phyloP scores from a whole-genome alignment of 2,888 invertebrate species.

The Cheilosia soror region DNA sequence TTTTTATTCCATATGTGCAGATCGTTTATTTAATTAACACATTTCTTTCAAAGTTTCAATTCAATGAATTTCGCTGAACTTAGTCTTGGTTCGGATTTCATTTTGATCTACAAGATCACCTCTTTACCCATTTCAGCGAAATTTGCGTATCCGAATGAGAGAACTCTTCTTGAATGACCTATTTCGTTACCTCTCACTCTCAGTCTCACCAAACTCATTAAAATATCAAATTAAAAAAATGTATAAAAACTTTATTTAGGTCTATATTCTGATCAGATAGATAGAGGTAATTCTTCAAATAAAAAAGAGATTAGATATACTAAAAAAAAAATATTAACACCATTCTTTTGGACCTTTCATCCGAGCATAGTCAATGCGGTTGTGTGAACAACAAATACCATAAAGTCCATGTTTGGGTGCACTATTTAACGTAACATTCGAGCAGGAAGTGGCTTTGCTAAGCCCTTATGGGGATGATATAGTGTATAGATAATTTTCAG shows the following conservation, averaged over 20 bases:
- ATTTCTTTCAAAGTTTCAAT: neutral
- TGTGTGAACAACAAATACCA: slow-evolving; percentile 42
- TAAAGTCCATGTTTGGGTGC: slow-evolving; percentile 51
- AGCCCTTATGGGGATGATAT: slow-evolving; percentile 38
- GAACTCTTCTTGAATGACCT: slow-evolving; percentile 8
- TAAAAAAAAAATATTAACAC: slow-evolving; percentile 25
- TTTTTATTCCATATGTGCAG: slow-evolving; percentile 4
- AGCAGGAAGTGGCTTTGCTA: slow-evolving; percentile 70
- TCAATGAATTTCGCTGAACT: neutral
- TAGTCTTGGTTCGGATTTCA: slow-evolving; percentile 1
- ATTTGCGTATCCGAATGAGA: slow-evolving; percentile 11
- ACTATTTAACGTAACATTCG: slow-evolving; percentile 49
- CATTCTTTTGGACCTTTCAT: slow-evolving; percentile 45
- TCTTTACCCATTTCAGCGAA: neutral
- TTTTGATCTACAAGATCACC: neutral
- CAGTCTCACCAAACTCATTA: slow-evolving; percentile 33
- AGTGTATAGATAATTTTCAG: neutral
- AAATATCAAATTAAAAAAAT: slow-evolving; percentile 33
- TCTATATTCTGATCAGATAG: slow-evolving; percentile 6
- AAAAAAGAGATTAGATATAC: slow-evolving; percentile 2
- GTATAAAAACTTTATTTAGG: neutral
- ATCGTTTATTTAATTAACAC: slow-evolving; percentile 41
- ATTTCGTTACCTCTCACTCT: slow-evolving; percentile 13
- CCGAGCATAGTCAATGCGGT: slow-evolving; percentile 32
- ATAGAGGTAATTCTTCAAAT: neutral